Conservation (phyloP, 2,797 vertebrate species). For the Acipenser transmontanus region DNA sequence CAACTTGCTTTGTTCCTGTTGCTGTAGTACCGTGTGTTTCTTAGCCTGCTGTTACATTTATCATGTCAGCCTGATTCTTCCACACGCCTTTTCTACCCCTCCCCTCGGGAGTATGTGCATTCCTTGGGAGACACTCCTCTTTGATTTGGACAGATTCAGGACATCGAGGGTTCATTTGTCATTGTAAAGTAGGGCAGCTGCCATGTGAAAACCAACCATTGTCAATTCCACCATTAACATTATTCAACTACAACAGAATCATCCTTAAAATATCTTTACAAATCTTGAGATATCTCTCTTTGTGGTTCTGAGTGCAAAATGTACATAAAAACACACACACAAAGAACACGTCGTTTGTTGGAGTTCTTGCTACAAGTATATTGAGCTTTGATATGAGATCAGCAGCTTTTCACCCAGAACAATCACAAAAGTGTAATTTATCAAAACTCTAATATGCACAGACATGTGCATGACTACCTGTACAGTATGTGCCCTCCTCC, state of each 20-base stretch:
- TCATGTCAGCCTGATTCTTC: background rate
- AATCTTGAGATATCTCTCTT: background rate
- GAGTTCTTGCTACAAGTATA: too few relatives aligned
- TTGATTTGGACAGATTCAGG: conserved; percentile 60
- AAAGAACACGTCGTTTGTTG: too few relatives aligned
- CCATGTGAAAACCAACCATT: conserved; percentile 27
- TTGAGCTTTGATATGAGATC: too few relatives aligned
- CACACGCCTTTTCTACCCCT: background rate
- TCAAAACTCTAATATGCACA: too few relatives aligned
- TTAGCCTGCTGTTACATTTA: background rate
- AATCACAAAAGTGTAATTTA: too few relatives aligned
- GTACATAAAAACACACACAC: too few relatives aligned
- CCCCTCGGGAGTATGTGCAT: conserved; percentile 12
- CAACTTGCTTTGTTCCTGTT: too few relatives aligned
- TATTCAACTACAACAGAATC: background rate
- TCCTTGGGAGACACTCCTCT: conserved; percentile 5
- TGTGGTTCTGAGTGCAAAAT: too few relatives aligned
- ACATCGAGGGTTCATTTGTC: conserved; percentile 63
- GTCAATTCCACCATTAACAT: background rate
- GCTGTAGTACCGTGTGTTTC: too few relatives aligned
- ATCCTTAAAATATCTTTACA: background rate
- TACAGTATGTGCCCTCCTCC: too few relatives aligned
- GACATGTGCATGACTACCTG: too few relatives aligned
- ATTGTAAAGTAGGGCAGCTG: conserved; percentile 63
- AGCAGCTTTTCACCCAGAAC: too few relatives aligned